phyloP scores from a whole-genome alignment of 2,113 vertebrate species.

The Corythaeola cristata region DNA sequence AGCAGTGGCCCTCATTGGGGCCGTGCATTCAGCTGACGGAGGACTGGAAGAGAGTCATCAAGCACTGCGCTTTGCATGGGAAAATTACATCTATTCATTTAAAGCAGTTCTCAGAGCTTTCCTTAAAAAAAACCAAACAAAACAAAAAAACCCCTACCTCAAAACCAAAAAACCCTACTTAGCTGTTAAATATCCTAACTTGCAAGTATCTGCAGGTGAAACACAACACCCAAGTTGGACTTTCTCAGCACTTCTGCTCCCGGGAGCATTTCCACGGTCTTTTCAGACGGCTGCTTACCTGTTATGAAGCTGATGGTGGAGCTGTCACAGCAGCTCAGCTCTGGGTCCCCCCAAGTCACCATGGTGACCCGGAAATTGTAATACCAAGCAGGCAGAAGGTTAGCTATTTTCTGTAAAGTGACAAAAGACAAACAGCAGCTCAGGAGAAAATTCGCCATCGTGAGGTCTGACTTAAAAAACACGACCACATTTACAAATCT shows the following conservation, averaged over 20 bases:
- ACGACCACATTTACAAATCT: not conserved
- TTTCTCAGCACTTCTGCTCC: not conserved
- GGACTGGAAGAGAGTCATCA: not conserved
- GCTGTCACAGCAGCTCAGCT: constrained; percentile 90
- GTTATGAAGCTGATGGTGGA: constrained; percentile 93
- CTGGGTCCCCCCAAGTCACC: constrained; percentile 94
- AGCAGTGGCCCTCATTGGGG: not conserved
- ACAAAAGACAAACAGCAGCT: not conserved
- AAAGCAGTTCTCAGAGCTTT: not conserved
- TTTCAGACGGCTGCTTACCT: constrained; percentile 70
- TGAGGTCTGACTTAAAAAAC: not conserved
- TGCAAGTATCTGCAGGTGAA: not conserved
- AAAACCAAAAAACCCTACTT: not conserved
- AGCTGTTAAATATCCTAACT: not conserved
- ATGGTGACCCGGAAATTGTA: constrained; percentile 96
- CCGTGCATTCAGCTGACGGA: not conserved
- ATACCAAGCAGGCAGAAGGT: constrained; percentile 93
- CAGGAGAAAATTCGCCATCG: not conserved
- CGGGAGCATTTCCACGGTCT: not conserved
- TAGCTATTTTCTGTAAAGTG: constrained; percentile 83
- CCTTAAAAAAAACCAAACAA: not conserved
- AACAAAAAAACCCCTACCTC: not conserved
- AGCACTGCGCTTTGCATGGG: not conserved
- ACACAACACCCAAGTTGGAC: not conserved
- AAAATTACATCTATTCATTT: not conserved